Percentiles rank a stretch among this genome's conserved stretches.
Evolutionary conservation across 35 echinoderm and acorn worm genomes (phyloP).

Genomic region (Ophioderma brevispina): DNA sequence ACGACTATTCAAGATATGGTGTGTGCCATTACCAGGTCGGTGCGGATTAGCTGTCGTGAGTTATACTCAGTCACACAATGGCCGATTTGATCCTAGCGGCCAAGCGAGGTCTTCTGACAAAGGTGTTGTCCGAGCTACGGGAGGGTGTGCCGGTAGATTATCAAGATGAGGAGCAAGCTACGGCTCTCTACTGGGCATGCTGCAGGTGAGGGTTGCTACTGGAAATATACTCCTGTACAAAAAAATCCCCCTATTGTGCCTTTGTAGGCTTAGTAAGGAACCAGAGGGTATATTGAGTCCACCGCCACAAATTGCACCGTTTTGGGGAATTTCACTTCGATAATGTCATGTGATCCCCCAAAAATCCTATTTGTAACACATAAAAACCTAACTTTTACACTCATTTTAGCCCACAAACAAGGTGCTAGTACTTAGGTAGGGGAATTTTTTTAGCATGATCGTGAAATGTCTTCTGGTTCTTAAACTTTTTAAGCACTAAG

Average conservation of each 20-base stretch:
- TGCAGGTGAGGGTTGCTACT: slow-evolving; percentile 1
- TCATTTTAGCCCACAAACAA: no score
- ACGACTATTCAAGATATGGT: no score
- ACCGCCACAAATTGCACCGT: no score
- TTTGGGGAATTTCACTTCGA: no score
- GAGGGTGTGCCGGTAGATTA: neutral
- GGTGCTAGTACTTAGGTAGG: no score
- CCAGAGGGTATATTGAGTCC: neutral
- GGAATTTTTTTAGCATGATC: no score
- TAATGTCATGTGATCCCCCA: no score
- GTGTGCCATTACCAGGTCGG: neutral
- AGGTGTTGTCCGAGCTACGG: slow-evolving; percentile 11
- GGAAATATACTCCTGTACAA: neutral
- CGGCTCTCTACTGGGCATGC: slow-evolving; percentile 21
- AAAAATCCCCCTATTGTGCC: neutral
- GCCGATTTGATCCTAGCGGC: slow-evolving; percentile 11
- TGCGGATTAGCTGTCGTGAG: neutral
- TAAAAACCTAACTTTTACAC: no score
- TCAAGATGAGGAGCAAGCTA: neutral
- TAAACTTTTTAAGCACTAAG: no score
- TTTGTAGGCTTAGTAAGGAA: neutral
- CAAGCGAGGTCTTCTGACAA: neutral
- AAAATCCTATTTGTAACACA: no score
- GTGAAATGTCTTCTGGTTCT: no score
- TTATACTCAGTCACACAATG: neutral